Evolutionary conservation across 2,888 invertebrate species (phyloP), one percentile per base, ranked within the genome.

Genomic region (Nysson spinosus): DNA sequence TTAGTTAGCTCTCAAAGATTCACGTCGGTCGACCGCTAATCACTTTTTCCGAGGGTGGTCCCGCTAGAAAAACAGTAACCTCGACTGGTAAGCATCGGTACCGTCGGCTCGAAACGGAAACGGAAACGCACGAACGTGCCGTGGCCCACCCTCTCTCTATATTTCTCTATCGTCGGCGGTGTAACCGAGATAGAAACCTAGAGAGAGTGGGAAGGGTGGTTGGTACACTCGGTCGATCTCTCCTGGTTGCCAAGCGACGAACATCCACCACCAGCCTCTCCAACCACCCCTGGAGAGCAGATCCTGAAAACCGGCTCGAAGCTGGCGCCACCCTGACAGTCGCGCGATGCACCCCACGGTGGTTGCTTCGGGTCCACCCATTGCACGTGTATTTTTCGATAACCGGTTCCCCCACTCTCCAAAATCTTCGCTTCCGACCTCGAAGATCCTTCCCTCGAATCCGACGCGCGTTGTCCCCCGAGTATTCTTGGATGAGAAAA

Each of bases 171-270:
- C 35, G 11, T 16, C 14, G 6, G 9, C 40, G 42, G 16, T 24
- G 14, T 16, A n/a, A 0, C n/a, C 12, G 24, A 7, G 20, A 20
- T 1, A 26, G 16, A 32, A 16, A 11, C 11, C 2, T 16, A 16
- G 35, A 16, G 20, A 22, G 19, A 12, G 7, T 6, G 34, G 91
- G 92, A 69, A 72, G 72, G 78, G 74, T 72, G 70, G 54, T 39
- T 46, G 51, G 60, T 42, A 64, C 64, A 58, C 81, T 82, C 84
- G 86, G 86, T 86, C 86, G 86, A 86, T 86, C 86, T 85, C 83
- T 77, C 81, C 78, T 75, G 81, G 86, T 86, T 86, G 85, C 86
- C 82, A 81, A 69, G 86, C 85, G 82, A 86, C 86, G 58, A 70
- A 72, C 79, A 82, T 81, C 76, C 76, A 71, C 72, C 74, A 66